Evolutionary conservation across 2,113 vertebrate species (phyloP).

Genomic region (Loxodonta africana): DNA sequence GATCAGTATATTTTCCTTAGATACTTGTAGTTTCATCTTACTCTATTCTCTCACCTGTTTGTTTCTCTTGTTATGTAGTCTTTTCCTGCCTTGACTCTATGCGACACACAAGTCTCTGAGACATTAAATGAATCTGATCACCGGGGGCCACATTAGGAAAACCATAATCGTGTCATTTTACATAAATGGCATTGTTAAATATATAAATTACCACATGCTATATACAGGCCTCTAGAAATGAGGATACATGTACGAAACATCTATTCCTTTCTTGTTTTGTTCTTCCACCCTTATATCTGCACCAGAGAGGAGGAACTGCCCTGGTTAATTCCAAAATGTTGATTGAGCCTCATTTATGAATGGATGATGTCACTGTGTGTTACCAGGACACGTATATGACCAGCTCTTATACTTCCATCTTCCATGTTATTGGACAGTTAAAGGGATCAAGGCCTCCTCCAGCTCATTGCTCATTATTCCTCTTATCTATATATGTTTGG

Average conservation of each 20-base stretch:
- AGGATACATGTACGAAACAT: neutral
- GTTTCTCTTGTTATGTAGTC: neutral
- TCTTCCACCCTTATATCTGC: neutral
- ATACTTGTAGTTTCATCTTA: neutral
- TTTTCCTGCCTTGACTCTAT: constrained; percentile 3
- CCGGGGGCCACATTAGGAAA: neutral
- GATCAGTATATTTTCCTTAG: neutral
- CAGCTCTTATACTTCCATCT: neutral
- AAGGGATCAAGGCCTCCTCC: neutral
- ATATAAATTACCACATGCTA: neutral
- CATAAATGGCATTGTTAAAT: neutral
- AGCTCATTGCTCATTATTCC: neutral
- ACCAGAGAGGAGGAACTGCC: neutral
- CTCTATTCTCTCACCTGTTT: neutral
- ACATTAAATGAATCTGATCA: constrained; percentile 26
- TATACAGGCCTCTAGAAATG: neutral
- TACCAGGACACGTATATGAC: neutral
- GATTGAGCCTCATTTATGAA: neutral
- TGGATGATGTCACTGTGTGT: neutral
- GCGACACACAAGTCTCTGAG: neutral
- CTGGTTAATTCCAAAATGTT: neutral
- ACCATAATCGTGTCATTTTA: neutral
- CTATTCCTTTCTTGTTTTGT: constrained; percentile 23
- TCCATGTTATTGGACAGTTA: neutral
- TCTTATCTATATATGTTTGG: neutral